A percentile compares a stretch with the other conserved stretches of the same genome.
Evolutionary conservation across 2,797 vertebrate species (phyloP).

Genomic region (Gymnopithys bicolor): DNA sequence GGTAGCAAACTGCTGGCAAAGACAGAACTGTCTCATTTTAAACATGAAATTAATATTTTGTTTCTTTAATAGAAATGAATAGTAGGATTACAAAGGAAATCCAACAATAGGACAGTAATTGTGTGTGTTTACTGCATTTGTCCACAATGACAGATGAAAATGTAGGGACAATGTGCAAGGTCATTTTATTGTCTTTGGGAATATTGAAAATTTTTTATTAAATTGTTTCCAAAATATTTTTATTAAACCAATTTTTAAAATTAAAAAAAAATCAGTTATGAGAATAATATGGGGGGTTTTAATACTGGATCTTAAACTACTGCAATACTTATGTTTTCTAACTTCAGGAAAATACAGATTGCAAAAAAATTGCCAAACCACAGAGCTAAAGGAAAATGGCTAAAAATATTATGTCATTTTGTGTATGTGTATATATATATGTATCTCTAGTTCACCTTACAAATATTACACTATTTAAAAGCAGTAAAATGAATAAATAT

Average conservation of each 20-base stretch:
- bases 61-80: neutral
- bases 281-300: neutral
- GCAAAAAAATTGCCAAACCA: neutral
- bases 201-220: neutral
- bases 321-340: neutral
- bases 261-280: neutral
- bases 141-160: neutral
- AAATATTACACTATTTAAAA: neutral
- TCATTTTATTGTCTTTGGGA: neutral
- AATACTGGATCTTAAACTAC: neutral
- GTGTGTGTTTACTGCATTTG: neutral
- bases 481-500: neutral
- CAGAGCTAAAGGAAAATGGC: neutral
- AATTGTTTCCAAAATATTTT: neutral
- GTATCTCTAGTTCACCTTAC: neutral
- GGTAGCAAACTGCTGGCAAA: neutral
- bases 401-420: neutral
- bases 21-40: neutral
- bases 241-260: neutral
- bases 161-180: fast-evolving
- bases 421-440: neutral
- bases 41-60: neutral
- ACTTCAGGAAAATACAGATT: neutral
- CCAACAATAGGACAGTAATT: neutral
- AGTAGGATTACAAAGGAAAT: neutral